Evolutionary conservation across 2,888 invertebrate genomes (phyloP), one percentile per base, ranked within the genome.

Genomic region (Ormyrus rosae): DNA sequence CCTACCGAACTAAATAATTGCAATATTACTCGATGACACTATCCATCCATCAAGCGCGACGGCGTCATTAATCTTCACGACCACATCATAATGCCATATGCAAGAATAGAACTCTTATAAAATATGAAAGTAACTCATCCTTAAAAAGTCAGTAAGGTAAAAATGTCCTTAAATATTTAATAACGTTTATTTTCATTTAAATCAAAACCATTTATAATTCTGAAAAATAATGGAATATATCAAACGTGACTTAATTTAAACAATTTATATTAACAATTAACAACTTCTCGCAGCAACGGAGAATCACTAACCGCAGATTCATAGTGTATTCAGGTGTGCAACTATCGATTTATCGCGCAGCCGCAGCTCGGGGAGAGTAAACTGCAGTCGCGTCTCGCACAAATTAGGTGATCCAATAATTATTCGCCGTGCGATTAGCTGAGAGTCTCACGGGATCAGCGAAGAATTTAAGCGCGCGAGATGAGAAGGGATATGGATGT

Each of bases 381-480:
- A 34, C 34, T 34, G 34, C 7, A 53, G 19, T 51, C 5, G 34
- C 34, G 34, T 34, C 34, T 34, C 34, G 48, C 61, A 45, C 58
- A 78, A 78, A 71, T 70, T 71, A 71, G 64, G 50, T 50, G 64
- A 71, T 48, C 70, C 70, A 58, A 65, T 78, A 78, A 78, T 78
- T 71, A 70, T 78, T 34, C 60, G 19, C 19, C 46, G 55, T 9
- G 53, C 63, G 73, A 79, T 73, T 73, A 72, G 65, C 50, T 51
- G 56, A 13, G 56, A 76, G 76, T 19, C 53, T 67, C 61, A 60
- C 6, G 69, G 56, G 69, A 56, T 13, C 46, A 10, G 8, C 13
- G 45, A 68, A 60, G 58, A 60, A 60, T 67, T 65, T 65, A 51
- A 63, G 34, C 50, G 10, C 4, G 51, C 13, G 51, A 34, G n/a